Conservation (phyloP, 92 coral and sea anemone species). For the Palythoa grandiflora region DNA sequence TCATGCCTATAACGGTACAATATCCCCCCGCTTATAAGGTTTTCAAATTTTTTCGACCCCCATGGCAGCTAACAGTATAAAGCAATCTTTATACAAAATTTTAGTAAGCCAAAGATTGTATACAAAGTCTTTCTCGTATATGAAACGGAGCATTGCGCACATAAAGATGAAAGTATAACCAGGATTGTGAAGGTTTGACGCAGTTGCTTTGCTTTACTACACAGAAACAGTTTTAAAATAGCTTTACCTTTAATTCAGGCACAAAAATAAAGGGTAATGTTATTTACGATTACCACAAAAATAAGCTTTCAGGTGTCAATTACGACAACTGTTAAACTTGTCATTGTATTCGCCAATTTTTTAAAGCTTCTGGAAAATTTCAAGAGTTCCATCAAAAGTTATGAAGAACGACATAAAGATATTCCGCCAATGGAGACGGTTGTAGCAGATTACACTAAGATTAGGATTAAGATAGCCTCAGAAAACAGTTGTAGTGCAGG, state of each 20-base stretch:
- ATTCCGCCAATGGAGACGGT: not conserved
- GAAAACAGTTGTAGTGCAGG: not conserved
- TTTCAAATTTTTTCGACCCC: too few relatives aligned
- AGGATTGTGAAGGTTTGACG: too few relatives aligned
- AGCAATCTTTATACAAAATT: too few relatives aligned
- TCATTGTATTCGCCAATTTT: not conserved
- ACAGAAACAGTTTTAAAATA: not conserved
- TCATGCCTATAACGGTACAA: too few relatives aligned
- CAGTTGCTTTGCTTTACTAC: not conserved
- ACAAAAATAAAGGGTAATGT: constrained; percentile 47
- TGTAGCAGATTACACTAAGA: not conserved
- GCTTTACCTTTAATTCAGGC: constrained; percentile 28
- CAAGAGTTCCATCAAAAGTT: not conserved
- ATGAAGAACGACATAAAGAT: not conserved
- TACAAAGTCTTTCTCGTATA: too few relatives aligned
- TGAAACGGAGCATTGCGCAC: too few relatives aligned
- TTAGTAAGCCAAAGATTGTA: too few relatives aligned
- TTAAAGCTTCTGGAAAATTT: not conserved
- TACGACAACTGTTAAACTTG: not conserved
- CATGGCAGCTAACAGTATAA: too few relatives aligned
- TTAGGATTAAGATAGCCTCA: not conserved
- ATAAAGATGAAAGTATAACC: too few relatives aligned
- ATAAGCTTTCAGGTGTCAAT: constrained; percentile 20
- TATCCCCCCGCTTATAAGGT: too few relatives aligned
- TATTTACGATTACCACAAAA: constrained; percentile 49